phyloP scores from a whole-genome alignment of 2,797 vertebrate species.

The Schizothorax lantsangensis region DNA sequence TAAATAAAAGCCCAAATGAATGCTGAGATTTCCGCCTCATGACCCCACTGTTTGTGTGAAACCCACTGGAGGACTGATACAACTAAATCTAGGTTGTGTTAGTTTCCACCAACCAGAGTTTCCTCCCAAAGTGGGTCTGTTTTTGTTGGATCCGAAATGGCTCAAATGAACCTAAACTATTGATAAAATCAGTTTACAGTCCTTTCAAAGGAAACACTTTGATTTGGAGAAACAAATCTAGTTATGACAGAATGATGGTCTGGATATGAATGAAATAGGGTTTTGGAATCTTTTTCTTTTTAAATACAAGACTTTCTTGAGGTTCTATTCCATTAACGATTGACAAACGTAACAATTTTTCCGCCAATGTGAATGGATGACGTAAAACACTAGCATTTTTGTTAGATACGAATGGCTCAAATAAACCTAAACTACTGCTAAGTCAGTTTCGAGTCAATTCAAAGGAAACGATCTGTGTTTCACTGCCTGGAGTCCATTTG shows the following conservation, averaged over 20 bases:
- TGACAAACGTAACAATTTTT: background rate
- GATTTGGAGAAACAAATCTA: background rate
- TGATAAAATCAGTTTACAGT: background rate
- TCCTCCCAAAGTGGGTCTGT: slow-evolving; percentile 14
- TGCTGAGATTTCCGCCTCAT: slow-evolving; percentile 28
- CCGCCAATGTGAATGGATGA: background rate
- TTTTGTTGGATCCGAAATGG: background rate
- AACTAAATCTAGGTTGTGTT: slow-evolving; percentile 30
- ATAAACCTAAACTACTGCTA: background rate
- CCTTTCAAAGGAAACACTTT: background rate
- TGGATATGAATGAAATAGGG: background rate
- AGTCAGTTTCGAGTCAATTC: too few species aligned
- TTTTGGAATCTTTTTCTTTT: too few species aligned
- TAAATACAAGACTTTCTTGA: background rate
- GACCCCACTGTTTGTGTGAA: slow-evolving; percentile 40
- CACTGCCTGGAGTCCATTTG: too few species aligned
- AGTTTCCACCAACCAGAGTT: slow-evolving; percentile 22
- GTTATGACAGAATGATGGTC: background rate
- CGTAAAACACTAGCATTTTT: background rate
- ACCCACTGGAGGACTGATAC: slow-evolving; percentile 7
- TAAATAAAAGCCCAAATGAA: slow-evolving; percentile 53
- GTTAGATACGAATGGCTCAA: background rate
- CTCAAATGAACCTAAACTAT: background rate
- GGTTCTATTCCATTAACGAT: background rate
- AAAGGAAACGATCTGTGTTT: too few species aligned